Conservation (phyloP, 2,113 vertebrate species). For the Carassius gibelio region DNA sequence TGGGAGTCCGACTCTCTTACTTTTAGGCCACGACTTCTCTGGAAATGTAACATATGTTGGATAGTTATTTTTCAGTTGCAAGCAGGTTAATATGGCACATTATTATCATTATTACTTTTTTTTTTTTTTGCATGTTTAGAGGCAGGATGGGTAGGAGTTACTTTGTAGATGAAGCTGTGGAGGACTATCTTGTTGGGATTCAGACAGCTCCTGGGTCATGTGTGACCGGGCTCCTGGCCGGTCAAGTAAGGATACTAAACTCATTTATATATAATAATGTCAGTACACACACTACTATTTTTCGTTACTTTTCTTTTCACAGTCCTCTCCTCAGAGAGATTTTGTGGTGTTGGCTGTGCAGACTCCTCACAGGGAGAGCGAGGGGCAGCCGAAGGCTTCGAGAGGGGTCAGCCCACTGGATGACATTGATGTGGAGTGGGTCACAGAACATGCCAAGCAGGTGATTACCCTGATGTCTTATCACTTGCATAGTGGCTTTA, state of each 20-base stretch:
- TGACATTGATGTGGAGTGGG: conserved; percentile 78
- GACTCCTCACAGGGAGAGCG: conserved; percentile 80
- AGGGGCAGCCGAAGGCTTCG: conserved; percentile 37
- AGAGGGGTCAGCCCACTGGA: conserved; percentile 53
- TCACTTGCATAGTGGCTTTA: background rate
- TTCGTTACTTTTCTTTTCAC: conserved; percentile 50
- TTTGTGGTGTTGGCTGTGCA: conserved; percentile 82
- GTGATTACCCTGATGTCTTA: conserved; percentile 62
- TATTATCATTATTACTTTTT: background rate
- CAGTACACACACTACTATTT: background rate
- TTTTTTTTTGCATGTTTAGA: background rate
- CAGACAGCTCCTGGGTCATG: conserved; percentile 57
- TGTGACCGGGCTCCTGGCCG: conserved; percentile 86
- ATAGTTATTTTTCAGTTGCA: background rate
- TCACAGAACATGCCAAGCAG: conserved; percentile 86
- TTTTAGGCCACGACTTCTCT: too few species aligned
- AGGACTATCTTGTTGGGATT: conserved; percentile 68
- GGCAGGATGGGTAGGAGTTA: conserved; percentile 73
- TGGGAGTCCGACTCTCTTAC: too few species aligned
- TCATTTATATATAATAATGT: background rate
- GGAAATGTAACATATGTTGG: background rate
- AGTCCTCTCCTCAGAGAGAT: conserved; percentile 87
- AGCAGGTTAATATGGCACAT: background rate
- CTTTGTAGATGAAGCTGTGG: conserved; percentile 74
- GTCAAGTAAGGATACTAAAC: conserved; percentile 78